These are phyloP conservation scores for Porphyrio hochstetteri DNA, from an alignment of 2,113 vertebrate genomes.

Conservation along the genomic window DNA sequence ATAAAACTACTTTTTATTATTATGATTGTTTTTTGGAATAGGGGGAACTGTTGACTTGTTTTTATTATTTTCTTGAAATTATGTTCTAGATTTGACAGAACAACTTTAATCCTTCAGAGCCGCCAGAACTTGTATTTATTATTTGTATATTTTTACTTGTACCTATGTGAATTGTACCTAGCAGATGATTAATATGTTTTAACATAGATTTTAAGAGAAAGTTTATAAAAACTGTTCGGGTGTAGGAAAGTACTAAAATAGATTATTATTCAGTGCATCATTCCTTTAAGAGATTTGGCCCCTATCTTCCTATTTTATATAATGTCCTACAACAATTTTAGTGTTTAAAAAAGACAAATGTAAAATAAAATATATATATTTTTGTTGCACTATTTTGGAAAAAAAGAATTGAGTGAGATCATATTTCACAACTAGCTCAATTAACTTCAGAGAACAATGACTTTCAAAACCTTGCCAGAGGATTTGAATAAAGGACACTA, in stretches of 20 bases:
- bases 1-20: neutral
- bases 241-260: neutral
- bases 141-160: neutral
- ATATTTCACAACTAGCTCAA: neutral
- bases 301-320: neutral
- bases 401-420: neutral
- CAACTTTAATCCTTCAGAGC: neutral
- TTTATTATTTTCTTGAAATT: neutral
- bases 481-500: neutral
- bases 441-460: neutral
- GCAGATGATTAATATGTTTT: neutral
- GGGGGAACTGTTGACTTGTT: neutral
- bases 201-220: neutral
- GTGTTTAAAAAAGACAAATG: neutral
- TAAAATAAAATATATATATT: neutral
- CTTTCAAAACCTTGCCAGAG: neutral
- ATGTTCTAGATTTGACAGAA: neutral
- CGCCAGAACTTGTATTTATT: neutral
- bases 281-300: neutral
- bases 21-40: neutral
- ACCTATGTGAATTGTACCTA: neutral
- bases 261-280: neutral
- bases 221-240: neutral
- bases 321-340: neutral
- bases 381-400: neutral